A percentile compares a stretch with the other conserved stretches of the same genome.
Conservation (phyloP, 2,888 invertebrate genomes). For the Helobdella robusta region DNA sequence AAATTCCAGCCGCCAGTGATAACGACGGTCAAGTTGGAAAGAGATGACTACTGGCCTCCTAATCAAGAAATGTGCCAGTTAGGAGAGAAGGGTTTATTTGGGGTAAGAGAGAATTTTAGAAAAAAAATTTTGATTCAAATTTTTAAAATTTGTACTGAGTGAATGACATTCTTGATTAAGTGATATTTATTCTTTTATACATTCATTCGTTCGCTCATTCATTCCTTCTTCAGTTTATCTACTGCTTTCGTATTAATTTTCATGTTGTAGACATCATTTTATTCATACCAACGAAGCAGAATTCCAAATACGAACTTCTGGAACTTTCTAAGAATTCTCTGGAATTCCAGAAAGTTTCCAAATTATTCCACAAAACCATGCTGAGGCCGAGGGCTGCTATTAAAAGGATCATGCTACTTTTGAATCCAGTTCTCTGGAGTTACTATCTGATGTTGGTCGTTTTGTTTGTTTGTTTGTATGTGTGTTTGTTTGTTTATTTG, state of each 20-base stretch:
- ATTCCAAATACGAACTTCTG: conserved; percentile 5
- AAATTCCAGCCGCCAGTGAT: neutral
- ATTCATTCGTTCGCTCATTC: too few species aligned
- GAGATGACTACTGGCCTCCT: conserved; percentile 19
- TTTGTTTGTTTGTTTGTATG: too few species aligned
- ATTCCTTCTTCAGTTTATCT: too few species aligned
- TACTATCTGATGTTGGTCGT: conserved; percentile 33
- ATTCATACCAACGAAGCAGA: neutral
- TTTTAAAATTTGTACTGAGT: neutral
- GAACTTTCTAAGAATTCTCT: conserved; percentile 3
- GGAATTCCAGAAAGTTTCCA: conserved; percentile 16
- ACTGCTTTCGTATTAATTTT: too few species aligned
- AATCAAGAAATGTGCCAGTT: neutral
- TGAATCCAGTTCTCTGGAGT: conserved; percentile 34
- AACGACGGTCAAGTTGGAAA: conserved; percentile 18
- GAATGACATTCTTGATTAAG: neutral
- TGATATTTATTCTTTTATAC: neutral
- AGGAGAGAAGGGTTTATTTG: neutral
- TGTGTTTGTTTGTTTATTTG: too few species aligned
- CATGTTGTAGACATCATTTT: neutral
- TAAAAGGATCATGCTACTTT: conserved; percentile 28
- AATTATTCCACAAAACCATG: conserved; percentile 28
- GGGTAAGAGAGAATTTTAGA: neutral
- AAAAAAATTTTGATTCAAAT: neutral
- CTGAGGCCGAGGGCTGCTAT: conserved; percentile 21